Percentiles rank a stretch among this genome's conserved stretches.
Conservation (phyloP, 1,140 invertebrate genomes). For the Zaprionus vittiger region DNA sequence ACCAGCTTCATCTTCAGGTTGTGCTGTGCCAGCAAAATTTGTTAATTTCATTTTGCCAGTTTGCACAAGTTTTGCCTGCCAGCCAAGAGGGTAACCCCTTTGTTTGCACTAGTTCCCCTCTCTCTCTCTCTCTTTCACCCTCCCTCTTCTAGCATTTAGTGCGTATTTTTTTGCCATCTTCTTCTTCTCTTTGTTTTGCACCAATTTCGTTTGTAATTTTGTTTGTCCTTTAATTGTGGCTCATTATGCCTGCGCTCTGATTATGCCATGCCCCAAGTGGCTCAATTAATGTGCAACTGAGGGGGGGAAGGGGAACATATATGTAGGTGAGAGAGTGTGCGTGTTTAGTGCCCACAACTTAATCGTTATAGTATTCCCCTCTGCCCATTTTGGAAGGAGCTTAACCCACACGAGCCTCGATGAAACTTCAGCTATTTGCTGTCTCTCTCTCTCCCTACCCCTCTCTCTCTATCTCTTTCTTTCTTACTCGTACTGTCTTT, state of each 20-base stretch:
- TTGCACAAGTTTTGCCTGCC: slow-evolving; percentile 60
- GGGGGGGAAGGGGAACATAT: too few relatives aligned
- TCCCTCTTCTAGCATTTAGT: slow-evolving; percentile 12
- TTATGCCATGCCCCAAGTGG: slow-evolving; percentile 74
- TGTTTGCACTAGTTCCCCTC: slow-evolving; percentile 43
- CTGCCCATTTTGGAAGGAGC: neutral
- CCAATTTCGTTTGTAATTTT: slow-evolving; percentile 64
- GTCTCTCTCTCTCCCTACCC: neutral
- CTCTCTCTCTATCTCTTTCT: neutral
- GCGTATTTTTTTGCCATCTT: slow-evolving; percentile 21
- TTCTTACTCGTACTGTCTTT: neutral
- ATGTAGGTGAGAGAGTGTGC: slow-evolving; percentile 19
- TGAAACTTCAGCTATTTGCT: slow-evolving; percentile 26
- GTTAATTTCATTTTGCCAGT: slow-evolving; percentile 76
- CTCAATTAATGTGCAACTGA: slow-evolving; percentile 68
- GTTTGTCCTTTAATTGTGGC: slow-evolving; percentile 80
- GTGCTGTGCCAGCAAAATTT: slow-evolving; percentile 58
- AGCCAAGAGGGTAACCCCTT: slow-evolving; percentile 12
- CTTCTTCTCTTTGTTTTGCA: slow-evolving; percentile 31
- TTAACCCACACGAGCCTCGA: neutral
- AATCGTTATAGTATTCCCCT: slow-evolving; percentile 24
- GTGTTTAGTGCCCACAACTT: slow-evolving; percentile 43
- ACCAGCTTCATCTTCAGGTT: slow-evolving; percentile 15
- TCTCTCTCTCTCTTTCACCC: neutral
- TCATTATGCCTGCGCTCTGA: slow-evolving; percentile 77